These are phyloP conservation scores for Clarias pachynema DNA, from an alignment of 2,797 vertebrate species.

Conservation along the genomic window DNA sequence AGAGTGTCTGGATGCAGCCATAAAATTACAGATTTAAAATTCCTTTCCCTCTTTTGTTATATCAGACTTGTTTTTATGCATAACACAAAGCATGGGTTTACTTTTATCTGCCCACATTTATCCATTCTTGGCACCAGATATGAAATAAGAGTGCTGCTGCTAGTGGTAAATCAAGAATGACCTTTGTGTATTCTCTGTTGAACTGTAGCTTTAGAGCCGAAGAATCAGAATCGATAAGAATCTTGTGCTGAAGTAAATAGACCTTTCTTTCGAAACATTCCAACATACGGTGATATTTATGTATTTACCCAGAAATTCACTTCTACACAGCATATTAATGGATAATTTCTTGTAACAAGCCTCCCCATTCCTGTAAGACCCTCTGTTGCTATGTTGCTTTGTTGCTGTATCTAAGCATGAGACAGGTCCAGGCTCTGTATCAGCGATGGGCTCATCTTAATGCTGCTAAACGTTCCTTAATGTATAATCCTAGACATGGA, in stretches of 20 bases:
- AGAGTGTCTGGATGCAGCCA: background rate
- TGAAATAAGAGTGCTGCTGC: constrained; percentile 33
- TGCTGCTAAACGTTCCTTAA: constrained; percentile 65
- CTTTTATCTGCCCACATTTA: background rate
- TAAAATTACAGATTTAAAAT: background rate
- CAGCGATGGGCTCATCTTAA: constrained; percentile 51
- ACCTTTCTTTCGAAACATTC: background rate
- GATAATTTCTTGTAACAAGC: constrained; percentile 56
- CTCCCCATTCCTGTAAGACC: constrained; percentile 57
- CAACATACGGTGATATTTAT: constrained; percentile 31
- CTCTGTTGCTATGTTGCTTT: constrained; percentile 76
- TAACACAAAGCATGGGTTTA: constrained; percentile 7
- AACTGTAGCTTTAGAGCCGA: background rate
- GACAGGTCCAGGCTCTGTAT: constrained; percentile 58
- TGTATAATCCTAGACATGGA: constrained; percentile 55
- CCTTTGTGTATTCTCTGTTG: constrained; percentile 27
- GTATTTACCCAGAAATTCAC: constrained; percentile 47
- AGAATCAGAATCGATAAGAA: constrained; percentile 7
- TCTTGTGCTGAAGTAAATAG: constrained; percentile 16
- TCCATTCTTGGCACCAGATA: constrained; percentile 18
- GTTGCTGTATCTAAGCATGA: constrained; percentile 68
- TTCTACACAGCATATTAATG: constrained; percentile 45
- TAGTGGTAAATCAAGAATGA: constrained; percentile 14
- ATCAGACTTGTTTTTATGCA: background rate
- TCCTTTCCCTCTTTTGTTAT: background rate